Evolutionary conservation across 2,797 vertebrate species (phyloP), one percentile per base, ranked within the genome.

Genomic region (Somateria mollissima): DNA sequence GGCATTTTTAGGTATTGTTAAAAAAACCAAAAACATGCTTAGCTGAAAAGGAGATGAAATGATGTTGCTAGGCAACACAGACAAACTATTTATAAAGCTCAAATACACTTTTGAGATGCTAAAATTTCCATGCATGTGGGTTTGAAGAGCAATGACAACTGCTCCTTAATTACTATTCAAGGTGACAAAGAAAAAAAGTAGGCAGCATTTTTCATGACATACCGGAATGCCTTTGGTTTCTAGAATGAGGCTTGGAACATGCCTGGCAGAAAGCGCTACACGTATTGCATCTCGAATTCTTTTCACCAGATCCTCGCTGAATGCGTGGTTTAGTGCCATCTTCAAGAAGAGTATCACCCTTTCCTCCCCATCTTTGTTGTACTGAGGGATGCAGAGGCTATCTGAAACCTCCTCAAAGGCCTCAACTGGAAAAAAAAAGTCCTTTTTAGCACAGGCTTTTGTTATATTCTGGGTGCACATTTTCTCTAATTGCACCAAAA

Each of bases 221-320:
- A 99, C 99, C 94, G 99, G 99, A 97, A 99, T 99, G 97, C 98
- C 99, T 97, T 95, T 97, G 76, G 99, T 99, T 94, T 99, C 98
- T 94, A 99, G 98, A 89, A 99, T 97, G 96, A 99, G 95, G 83
- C 99, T 98, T 8, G 99, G 99, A 37, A 99, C 97, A 10, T 99
- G 99, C 13, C 99, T 97, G 8, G 99, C 99, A 0, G 99, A 99
- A 41, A 99, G 98, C 4, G 98, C 98, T 7, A 95, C 39, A 37
- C 99, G 98, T 71, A 99, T 99, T 8, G 99, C 98, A 4, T 97
- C 96, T 14, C 97, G 97, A 45, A 99, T 98, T 65, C 97, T 98
- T 6, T 95, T 97, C 95, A 98, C 98, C 97, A 99, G 95, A 8
- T 98, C 97, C 0, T 97, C 95, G 53, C 88, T 95, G 97, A 99